phyloP scores from a whole-genome alignment of 2,113 vertebrate species.

The Tetrax tetrax region DNA sequence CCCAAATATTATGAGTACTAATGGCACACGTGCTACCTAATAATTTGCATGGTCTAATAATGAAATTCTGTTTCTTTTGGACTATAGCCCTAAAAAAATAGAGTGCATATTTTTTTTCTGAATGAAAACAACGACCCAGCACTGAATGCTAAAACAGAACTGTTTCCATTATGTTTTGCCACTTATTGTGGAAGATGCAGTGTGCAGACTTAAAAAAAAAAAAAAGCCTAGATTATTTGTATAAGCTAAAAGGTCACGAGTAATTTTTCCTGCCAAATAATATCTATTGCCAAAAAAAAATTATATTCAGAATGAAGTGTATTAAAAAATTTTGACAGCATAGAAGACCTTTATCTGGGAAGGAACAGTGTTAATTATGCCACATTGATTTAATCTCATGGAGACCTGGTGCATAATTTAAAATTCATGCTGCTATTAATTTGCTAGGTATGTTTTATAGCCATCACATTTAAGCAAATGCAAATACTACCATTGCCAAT shows the following conservation, averaged over 20 bases:
- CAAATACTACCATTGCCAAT: not conserved
- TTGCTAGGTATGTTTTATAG: conserved; percentile 10
- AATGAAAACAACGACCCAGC: not conserved
- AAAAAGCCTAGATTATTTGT: not conserved
- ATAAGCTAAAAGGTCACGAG: conserved; percentile 4
- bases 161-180: not conserved
- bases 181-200: not conserved
- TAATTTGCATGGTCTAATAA: not conserved
- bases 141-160: not conserved
- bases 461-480: not conserved
- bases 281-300: not conserved
- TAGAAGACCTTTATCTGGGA: conserved; percentile 12
- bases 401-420: conserved; percentile 12
- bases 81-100: not conserved
- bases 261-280: conserved; percentile 17
- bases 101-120: not conserved
- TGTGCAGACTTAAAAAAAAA: not conserved
- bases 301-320: conserved; percentile 7
- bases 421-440: not conserved
- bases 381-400: conserved; percentile 30
- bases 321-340: conserved; percentile 17
- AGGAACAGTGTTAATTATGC: conserved; percentile 28
- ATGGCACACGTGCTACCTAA: not conserved
- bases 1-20: not conserved
- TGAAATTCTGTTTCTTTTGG: not conserved